Conservation (phyloP, 2,888 invertebrate species). For the Falcaria lacertinaria region DNA sequence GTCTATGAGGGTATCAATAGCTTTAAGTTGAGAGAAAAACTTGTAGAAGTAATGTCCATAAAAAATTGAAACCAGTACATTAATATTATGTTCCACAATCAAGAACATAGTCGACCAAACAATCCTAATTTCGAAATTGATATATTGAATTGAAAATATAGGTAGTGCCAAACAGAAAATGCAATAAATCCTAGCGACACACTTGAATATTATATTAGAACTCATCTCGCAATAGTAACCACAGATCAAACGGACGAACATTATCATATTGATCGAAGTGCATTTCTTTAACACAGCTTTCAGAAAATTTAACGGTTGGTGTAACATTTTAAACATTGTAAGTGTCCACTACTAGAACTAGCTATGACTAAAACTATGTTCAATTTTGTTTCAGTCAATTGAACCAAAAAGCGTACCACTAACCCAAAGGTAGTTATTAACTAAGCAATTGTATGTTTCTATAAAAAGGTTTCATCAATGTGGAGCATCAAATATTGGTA, state of each 20-base stretch:
- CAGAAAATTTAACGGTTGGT: not conserved
- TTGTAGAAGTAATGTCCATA: not conserved
- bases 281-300: not conserved
- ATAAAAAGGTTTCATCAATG: no score
- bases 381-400: no score
- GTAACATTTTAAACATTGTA: not conserved
- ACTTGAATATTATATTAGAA: not conserved
- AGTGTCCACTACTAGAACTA: no score
- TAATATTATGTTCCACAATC: not conserved
- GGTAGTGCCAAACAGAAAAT: not conserved
- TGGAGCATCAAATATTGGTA: no score
- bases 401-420: no score
- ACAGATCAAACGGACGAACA: not conserved
- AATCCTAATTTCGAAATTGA: not conserved
- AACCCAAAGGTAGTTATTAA: no score
- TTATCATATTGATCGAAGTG: not conserved
- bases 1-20: not conserved
- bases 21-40: not conserved
- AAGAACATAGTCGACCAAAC: not conserved
- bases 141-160: not conserved
- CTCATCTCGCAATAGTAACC: not conserved
- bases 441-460: no score
- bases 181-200: not conserved
- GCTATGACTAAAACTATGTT: no score
- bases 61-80: not conserved